Evolutionary conservation across 1,140 invertebrate genomes (phyloP).

Genomic region (Atta cephalotes): DNA sequence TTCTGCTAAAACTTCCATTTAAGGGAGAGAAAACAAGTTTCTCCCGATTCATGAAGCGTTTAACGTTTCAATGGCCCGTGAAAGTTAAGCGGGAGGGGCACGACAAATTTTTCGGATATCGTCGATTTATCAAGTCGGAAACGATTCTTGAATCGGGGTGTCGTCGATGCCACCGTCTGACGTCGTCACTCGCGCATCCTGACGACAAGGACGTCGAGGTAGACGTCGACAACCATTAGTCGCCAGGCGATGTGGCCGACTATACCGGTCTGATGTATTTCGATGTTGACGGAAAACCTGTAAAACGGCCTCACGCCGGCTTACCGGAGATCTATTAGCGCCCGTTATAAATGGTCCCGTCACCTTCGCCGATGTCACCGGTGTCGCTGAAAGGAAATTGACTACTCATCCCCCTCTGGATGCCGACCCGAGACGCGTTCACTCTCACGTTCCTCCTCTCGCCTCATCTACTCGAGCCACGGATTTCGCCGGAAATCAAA

Average conservation of each 20-base stretch:
- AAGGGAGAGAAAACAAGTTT: constrained; percentile 35
- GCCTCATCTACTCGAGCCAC: constrained; percentile 41
- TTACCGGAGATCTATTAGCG: constrained; percentile 81
- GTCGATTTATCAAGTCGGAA: constrained; percentile 78
- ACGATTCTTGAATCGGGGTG: constrained; percentile 79
- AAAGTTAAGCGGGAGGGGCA: constrained; percentile 63
- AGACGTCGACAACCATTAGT: constrained; percentile 81
- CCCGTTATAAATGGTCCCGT: constrained; percentile 84
- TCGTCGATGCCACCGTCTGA: constrained; percentile 60
- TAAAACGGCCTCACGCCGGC: constrained; percentile 79
- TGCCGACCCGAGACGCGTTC: constrained; percentile 11
- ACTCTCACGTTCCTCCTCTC: constrained; percentile 69
- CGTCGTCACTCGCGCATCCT: constrained; percentile 68
- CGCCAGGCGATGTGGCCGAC: constrained; percentile 66
- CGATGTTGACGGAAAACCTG: constrained; percentile 85
- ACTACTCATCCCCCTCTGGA: constrained; percentile 78
- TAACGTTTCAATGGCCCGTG: constrained; percentile 67
- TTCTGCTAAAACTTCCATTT: not conserved
- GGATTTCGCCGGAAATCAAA: constrained; percentile 74
- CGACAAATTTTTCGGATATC: constrained; percentile 83
- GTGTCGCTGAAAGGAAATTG: constrained; percentile 83
- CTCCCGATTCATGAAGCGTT: constrained; percentile 48
- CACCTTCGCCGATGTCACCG: constrained; percentile 78
- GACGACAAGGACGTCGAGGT: constrained; percentile 66
- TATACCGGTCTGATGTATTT: constrained; percentile 77